Conservation (phyloP, 2,113 vertebrate species). For the Sterrhoptilus dennistouni region DNA sequence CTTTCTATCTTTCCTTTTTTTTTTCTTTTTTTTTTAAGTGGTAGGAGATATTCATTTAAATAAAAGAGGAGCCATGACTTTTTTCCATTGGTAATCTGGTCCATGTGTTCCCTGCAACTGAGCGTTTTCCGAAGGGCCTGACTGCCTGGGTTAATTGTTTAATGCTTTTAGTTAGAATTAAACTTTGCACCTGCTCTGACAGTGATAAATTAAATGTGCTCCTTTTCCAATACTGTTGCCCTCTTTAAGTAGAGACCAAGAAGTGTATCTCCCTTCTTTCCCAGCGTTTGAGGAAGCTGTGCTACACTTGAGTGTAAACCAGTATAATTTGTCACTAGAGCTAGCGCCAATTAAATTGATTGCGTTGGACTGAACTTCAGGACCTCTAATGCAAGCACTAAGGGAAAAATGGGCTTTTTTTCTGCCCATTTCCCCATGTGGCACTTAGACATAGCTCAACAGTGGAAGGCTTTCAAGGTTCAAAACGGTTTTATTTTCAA, state of each 20-base stretch:
- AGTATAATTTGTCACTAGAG: conserved; percentile 94
- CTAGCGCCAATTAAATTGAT: conserved; percentile 95
- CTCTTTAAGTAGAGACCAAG: conserved; percentile 86
- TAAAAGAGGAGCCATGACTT: conserved; percentile 64
- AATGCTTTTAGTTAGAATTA: conserved; percentile 91
- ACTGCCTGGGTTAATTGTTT: conserved; percentile 88
- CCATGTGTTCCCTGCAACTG: conserved; percentile 77
- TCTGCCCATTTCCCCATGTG: conserved; percentile 83
- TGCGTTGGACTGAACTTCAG: conserved; percentile 91
- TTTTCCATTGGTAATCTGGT: conserved; percentile 77
- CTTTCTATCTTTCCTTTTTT: not conserved
- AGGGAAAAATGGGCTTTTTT: conserved; percentile 86
- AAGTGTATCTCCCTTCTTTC: conserved; percentile 84
- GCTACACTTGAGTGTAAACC: conserved; percentile 87
- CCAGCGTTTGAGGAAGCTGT: conserved; percentile 80
- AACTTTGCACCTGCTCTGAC: conserved; percentile 88
- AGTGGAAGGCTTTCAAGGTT: conserved; percentile 91
- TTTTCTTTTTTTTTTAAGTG: not conserved
- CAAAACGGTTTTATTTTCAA: conserved; percentile 98
- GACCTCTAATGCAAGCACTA: conserved; percentile 86
- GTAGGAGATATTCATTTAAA: conserved; percentile 67
- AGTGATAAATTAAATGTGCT: conserved; percentile 88
- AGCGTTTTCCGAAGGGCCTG: conserved; percentile 81
- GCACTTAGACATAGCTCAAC: conserved; percentile 84
- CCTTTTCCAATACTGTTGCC: conserved; percentile 84